Conservation (phyloP, 2,888 invertebrate species). For the Melinaea marsaeus region DNA sequence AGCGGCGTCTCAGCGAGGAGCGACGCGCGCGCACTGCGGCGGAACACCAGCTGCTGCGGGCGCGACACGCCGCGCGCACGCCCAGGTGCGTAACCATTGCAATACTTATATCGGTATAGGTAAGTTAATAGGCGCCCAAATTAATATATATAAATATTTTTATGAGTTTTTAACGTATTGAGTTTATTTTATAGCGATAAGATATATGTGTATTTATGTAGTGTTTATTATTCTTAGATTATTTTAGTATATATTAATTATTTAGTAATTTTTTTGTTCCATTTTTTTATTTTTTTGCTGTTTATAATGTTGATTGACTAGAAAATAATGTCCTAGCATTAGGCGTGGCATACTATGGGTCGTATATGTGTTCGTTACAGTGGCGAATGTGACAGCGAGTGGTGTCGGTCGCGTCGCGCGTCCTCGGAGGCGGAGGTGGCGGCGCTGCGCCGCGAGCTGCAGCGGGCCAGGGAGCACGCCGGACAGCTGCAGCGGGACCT, state of each 20-base stretch:
- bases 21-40: slow-evolving; percentile 84
- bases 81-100: slow-evolving; percentile 24
- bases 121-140: neutral
- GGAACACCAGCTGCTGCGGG: slow-evolving; percentile 89
- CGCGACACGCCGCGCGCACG: slow-evolving; percentile 36
- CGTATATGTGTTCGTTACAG: slow-evolving; percentile 30
- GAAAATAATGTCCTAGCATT: too few relatives aligned
- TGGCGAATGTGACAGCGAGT: slow-evolving; percentile 61
- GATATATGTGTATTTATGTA: too few relatives aligned
- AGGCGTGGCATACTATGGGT: neutral
- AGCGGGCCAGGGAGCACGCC: slow-evolving; percentile 48
- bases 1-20: slow-evolving; percentile 91
- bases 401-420: slow-evolving; percentile 78
- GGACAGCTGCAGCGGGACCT: slow-evolving; percentile 51
- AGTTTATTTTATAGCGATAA: too few relatives aligned
- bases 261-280: too few relatives aligned
- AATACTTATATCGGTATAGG: neutral
- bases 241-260: too few relatives aligned
- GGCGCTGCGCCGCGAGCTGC: slow-evolving; percentile 75
- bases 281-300: too few relatives aligned
- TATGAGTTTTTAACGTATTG: too few relatives aligned
- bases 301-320: too few relatives aligned
- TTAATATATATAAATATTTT: neutral
- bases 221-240: too few relatives aligned
- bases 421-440: slow-evolving; percentile 62